A percentile compares a stretch with the other conserved stretches of the same genome.
These are phyloP conservation scores for Dasypogon diadema DNA, from an alignment of 2,888 invertebrate genomes.

Conservation along the genomic window DNA sequence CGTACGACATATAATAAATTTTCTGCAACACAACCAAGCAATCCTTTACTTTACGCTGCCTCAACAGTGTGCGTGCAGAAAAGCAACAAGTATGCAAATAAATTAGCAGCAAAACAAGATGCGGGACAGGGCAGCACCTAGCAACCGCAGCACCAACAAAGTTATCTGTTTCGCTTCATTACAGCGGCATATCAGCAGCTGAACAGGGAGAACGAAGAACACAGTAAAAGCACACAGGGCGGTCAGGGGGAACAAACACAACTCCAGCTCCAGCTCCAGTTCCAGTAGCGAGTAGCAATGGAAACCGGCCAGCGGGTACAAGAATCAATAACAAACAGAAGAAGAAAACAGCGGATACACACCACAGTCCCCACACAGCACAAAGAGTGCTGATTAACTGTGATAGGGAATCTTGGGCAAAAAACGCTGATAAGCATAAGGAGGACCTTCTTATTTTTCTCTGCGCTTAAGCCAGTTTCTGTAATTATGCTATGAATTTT, in stretches of 20 bases:
- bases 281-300: conserved; percentile 21
- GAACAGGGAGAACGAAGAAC: not conserved
- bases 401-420: conserved; percentile 8
- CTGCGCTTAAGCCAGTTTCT: not conserved
- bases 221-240: not conserved
- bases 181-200: not conserved
- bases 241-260: not conserved
- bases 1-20: conserved; percentile 35
- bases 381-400: conserved; percentile 7
- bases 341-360: conserved; percentile 30
- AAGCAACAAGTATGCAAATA: conserved; percentile 55
- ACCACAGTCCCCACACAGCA: not conserved
- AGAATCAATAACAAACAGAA: conserved; percentile 50
- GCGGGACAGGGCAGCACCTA: conserved; percentile 47
- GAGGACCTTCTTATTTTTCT: not conserved
- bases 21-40: conserved; percentile 2
- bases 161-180: conserved; percentile 2
- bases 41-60: not conserved
- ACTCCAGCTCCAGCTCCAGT: not conserved
- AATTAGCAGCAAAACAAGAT: conserved; percentile 48
- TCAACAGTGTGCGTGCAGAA: conserved; percentile 29
- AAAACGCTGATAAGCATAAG: conserved; percentile 31
- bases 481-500: conserved; percentile 12
- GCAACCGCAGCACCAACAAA: conserved; percentile 38
- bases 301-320: conserved; percentile 37